Evolutionary conservation across 2,888 invertebrate genomes (phyloP).

Genomic region (Bellardia pandia): DNA sequence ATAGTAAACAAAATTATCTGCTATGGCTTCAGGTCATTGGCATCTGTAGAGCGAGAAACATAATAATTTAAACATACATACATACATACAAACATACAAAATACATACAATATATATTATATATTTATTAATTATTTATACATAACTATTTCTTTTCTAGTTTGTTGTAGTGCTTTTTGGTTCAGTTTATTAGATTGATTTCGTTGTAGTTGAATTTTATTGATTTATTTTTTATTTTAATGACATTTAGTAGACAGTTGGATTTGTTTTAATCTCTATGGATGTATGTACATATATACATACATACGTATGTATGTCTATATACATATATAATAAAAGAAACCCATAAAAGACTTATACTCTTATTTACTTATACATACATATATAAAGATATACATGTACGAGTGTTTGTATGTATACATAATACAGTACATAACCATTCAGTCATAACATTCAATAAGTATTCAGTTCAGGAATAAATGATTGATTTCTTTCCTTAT

Average conservation of each 20-base stretch:
- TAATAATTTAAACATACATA: neutral
- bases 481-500: neutral
- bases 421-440: neutral
- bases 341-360: neutral
- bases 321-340: neutral
- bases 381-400: neutral
- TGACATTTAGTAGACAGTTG: neutral
- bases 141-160: neutral
- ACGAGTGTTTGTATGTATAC: neutral
- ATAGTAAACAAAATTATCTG: no score
- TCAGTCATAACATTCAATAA: neutral
- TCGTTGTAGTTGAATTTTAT: conserved; percentile 10
- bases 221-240: conserved; percentile 33
- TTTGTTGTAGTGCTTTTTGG: neutral
- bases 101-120: no score
- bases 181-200: conserved; percentile 5
- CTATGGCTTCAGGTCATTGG: no score
- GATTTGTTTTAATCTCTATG: conserved; percentile 9
- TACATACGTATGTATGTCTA: neutral
- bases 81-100: neutral
- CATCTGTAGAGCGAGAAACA: no score
- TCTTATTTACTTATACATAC: neutral
- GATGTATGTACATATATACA: neutral
- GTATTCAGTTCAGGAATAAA: neutral
- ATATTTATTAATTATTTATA: neutral